A percentile compares a stretch with the other conserved stretches of the same genome.
Conservation (phyloP, 1,140 invertebrate species). For the Nautilus pompilius region DNA sequence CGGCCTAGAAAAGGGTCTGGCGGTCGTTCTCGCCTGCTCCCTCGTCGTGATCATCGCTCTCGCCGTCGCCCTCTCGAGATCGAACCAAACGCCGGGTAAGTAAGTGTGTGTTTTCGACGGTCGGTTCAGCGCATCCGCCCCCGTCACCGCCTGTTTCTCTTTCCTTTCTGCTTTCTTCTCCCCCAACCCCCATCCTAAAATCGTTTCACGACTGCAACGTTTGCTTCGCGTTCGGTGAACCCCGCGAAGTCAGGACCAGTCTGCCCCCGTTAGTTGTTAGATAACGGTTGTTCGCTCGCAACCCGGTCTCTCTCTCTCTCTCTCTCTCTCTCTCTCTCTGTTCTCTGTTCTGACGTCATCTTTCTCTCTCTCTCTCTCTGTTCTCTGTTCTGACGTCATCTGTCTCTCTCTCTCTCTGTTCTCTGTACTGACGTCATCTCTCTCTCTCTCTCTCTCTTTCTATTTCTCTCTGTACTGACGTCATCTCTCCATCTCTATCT, state of each 20-base stretch:
- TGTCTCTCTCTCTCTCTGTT: no score
- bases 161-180: not conserved
- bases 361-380: no score
- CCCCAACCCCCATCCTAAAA: not conserved
- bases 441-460: no score
- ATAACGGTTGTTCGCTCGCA: no score
- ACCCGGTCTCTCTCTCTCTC: no score
- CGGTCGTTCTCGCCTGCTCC: slow-evolving; percentile 15
- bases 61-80: slow-evolving; percentile 21
- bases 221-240: not conserved
- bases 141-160: not conserved
- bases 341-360: no score
- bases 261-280: not conserved
- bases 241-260: not conserved
- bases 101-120: not conserved
- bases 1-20: slow-evolving; percentile 18
- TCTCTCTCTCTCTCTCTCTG: no score
- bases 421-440: no score
- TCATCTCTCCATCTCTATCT: no score
- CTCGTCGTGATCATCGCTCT: slow-evolving; percentile 27
- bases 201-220: not conserved
- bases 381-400: no score
- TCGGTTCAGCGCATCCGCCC: no score
- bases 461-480: no score
- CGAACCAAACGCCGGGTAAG: slow-evolving; percentile 19